Evolutionary conservation across 2,888 invertebrate species (phyloP), one percentile per base, ranked within the genome.

Genomic region (Notodonta dromedarius): DNA sequence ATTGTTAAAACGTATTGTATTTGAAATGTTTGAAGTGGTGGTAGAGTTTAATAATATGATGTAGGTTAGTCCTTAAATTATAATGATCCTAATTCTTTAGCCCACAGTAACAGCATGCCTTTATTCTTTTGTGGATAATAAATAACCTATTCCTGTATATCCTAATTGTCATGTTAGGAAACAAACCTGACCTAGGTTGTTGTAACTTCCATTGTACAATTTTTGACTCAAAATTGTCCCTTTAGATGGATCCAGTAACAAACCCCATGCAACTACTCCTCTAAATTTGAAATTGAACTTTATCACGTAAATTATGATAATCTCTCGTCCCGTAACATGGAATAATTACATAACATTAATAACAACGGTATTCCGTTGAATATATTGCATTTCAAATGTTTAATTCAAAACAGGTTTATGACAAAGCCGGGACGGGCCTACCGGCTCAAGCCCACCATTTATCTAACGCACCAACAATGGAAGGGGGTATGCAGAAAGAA

Each of bases 361-460:
- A 40, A 40, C 14, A 55, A 55, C 55, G 40, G 55, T 39, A 40
- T 69, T 68, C 67, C 62, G 52, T 52, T 58, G 60, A 53, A 40
- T 55, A 55, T 24, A 60, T 61, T 72, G 60, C 62, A 59, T 64
- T 65, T 69, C 66, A 65, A 66, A 67, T 62, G 57, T 63, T 73
- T 66, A 63, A 76, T 74, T 73, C 62, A 61, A 61, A 74, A 73
- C 74, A 63, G 71, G 74, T 74, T 76, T 71, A 14, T 55, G 51
- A 63, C 64, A 66, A 63, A 74, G 66, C 63, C 62, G 59, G 65
- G 63, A n/a, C n/a, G n/a, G 56, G 54, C 60, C 57, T 60, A 51
- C 48, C 61, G 62, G 65, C 55, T 40, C 56, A 61, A 58, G 66
- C 62, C 63, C 59, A 55, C 24, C 69, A 63, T 71, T 70, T 63